Evolutionary conservation across 2,113 vertebrate genomes (phyloP), one percentile per base, ranked within the genome.

Genomic region (Halcyon malimbica): DNA sequence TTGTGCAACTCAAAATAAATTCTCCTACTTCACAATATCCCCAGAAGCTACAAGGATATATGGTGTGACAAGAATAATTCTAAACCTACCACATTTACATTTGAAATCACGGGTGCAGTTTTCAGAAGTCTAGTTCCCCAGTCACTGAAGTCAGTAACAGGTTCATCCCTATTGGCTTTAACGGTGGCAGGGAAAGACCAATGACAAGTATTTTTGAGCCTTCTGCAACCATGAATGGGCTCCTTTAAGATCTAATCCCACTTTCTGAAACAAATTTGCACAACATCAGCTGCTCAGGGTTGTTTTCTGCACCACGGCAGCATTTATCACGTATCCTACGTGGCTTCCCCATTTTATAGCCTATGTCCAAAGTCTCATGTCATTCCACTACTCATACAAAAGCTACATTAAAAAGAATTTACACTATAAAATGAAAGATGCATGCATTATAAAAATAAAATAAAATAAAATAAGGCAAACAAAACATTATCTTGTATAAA

Each of bases 251-350:
- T 39, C 69, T 48, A 2, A 24, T 65, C 65, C 46, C 44, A 14
- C 31, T 79, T 88, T 46, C 67, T 87, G 82, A 74, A 83, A 64
- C 10, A 35, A 64, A 80, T 87, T 21, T 76, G 59, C 44, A 67
- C 8, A 5, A 4, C 16, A 6, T 20, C 46, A 64, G 54, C 80
- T 80, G 87, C 50, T 88, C 74, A 54, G 53, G 56, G 60, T 1
- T 71, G 31, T 62, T 81, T 57, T 31, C 28, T 83, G 54, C 63
- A 57, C 41, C 56, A 8, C 62, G 75, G 71, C 69, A 87, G 75
- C 78, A 50, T 69, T 83, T 29, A 65, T 44, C 57, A 33, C 0
- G 0, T 1, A 9, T 48, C 39, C 57, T 37, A 13, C 1, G 28
- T 24, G 73, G 39, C 39, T 21, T 31, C 20, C 57, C 56, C 25